phyloP scores from a whole-genome alignment of 2,888 invertebrate species.

The Sarcophaga subvicina region DNA sequence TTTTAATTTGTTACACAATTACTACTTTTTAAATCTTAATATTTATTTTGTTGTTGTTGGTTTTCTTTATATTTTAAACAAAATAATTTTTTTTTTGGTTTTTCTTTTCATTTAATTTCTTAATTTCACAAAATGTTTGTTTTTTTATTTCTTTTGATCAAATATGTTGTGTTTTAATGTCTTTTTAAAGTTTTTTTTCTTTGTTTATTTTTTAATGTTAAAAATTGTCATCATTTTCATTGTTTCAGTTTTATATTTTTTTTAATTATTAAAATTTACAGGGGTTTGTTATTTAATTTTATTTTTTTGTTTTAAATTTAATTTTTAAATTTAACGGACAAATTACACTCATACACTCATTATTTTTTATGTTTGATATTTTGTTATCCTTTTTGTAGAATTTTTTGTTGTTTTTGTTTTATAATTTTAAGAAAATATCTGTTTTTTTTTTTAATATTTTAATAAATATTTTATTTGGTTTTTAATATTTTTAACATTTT shows the following conservation, averaged over 20 bases:
- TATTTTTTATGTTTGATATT: slow-evolving; percentile 65
- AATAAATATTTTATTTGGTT: slow-evolving; percentile 41
- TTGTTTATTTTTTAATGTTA: slow-evolving; percentile 69
- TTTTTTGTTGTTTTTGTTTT: slow-evolving; percentile 39
- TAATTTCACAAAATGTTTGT: slow-evolving; percentile 40
- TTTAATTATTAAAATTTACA: slow-evolving; percentile 74
- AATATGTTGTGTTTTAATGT: slow-evolving; percentile 56
- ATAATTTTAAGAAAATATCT: slow-evolving; percentile 66
- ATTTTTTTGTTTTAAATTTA: slow-evolving; percentile 8
- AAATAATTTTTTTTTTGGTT: slow-evolving; percentile 74
- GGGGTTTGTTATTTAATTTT: slow-evolving; percentile 26
- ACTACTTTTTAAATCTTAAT: slow-evolving; percentile 71
- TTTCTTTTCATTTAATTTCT: neutral
- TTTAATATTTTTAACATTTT: slow-evolving; percentile 20
- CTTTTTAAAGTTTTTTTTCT: neutral
- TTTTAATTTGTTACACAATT: slow-evolving; percentile 64
- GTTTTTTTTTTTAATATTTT: slow-evolving; percentile 20
- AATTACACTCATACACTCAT: slow-evolving; percentile 76
- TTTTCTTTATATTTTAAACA: slow-evolving; percentile 74
- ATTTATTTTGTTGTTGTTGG: slow-evolving; percentile 72
- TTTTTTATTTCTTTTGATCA: slow-evolving; percentile 58
- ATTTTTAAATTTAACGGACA: slow-evolving; percentile 75
- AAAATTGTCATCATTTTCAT: slow-evolving; percentile 70
- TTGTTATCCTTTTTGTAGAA: slow-evolving; percentile 60
- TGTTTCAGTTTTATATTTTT: slow-evolving; percentile 65